Conservation (phyloP, 1,140 invertebrate genomes). For the Drosophila pectinifera region DNA sequence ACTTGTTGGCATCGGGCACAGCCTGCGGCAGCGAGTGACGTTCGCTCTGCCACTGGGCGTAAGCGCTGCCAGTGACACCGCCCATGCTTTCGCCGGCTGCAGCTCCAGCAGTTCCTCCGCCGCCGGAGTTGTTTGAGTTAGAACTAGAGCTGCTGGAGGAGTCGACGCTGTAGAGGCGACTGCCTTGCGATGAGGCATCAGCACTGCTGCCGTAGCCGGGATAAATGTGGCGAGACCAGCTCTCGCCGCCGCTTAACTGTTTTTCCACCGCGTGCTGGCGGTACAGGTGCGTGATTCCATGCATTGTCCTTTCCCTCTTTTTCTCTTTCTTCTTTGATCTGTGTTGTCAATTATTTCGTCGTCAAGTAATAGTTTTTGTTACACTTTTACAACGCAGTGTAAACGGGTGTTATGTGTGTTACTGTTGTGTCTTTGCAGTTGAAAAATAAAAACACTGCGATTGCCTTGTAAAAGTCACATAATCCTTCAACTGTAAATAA, state of each 20-base stretch:
- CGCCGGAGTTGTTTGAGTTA: conserved; percentile 65
- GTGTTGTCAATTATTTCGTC: conserved; percentile 6
- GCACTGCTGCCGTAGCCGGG: conserved; percentile 52
- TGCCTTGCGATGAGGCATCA: conserved; percentile 48
- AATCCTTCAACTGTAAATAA: conserved; percentile 77
- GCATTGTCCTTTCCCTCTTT: conserved; percentile 59
- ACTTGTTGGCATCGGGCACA: conserved; percentile 76
- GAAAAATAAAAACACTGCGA: conserved; percentile 33
- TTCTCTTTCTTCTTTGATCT: conserved; percentile 5
- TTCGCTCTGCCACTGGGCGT: conserved; percentile 71
- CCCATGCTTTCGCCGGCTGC: conserved; percentile 41
- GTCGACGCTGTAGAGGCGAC: conserved; percentile 68
- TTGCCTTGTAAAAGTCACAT: conserved; percentile 71
- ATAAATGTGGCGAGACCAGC: conserved; percentile 69
- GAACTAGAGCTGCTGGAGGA: conserved; percentile 80
- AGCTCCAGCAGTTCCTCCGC: conserved; percentile 20
- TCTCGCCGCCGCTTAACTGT: conserved; percentile 74
- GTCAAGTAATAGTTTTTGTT: conserved; percentile 29
- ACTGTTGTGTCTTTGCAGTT: conserved; percentile 19
- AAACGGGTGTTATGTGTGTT: conserved; percentile 30
- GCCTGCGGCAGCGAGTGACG: conserved; percentile 79
- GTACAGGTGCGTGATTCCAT: conserved; percentile 84
- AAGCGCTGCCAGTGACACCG: conserved; percentile 70
- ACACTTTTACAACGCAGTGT: conserved; percentile 71
- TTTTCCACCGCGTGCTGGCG: conserved; percentile 84